Evolutionary conservation across 2,797 vertebrate genomes (phyloP), one percentile per base, ranked within the genome.

Genomic region (Tamandua tetradactyla): DNA sequence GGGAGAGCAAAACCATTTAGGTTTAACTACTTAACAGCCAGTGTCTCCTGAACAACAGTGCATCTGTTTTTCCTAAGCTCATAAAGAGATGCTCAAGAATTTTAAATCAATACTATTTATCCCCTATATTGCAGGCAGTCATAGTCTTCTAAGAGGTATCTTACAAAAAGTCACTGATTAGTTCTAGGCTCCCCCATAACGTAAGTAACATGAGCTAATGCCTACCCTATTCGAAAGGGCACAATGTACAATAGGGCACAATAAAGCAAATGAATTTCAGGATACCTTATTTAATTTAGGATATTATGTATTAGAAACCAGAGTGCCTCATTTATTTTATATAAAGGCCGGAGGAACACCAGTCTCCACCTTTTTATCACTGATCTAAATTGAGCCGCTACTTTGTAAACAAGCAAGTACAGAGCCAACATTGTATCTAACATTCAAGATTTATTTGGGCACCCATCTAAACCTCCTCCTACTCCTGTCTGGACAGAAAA

Each of bases 401-500:
- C 14, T 37, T n/a, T 64, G 2, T 8, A 79, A 76, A 32, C n/a
- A 13, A 10, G 32, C 55, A 79, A 80, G 55, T 71, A 74, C n/a
- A 71, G 32, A 81, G 35, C 22, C 80, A 72, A 89, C 55, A 13
- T 27, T 42, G 17, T 35, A 20, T 52, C 84, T 95, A 66, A 91
- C 30, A 52, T 92, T 95, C 30, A 25, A 91, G 81, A 93, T 69
- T 83, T 68, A 81, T 75, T 22, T 61, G 42, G 57, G 49, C 40
- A 59, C 47, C 69, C 87, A 91, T 13, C 86, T 47, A 89, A 95
- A 82, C 44, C 52, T 83, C 62, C 64, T 66, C 49, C 23, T 57
- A 47, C 44, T 91, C 17, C 62, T 92, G 35, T 57, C 9, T 59
- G 37, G 83, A 47, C 17, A 71, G 87, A 94, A 17, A 69, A 64